Conservation (phyloP, 2,888 invertebrate genomes). For the Campopleginae sp. region DNA sequence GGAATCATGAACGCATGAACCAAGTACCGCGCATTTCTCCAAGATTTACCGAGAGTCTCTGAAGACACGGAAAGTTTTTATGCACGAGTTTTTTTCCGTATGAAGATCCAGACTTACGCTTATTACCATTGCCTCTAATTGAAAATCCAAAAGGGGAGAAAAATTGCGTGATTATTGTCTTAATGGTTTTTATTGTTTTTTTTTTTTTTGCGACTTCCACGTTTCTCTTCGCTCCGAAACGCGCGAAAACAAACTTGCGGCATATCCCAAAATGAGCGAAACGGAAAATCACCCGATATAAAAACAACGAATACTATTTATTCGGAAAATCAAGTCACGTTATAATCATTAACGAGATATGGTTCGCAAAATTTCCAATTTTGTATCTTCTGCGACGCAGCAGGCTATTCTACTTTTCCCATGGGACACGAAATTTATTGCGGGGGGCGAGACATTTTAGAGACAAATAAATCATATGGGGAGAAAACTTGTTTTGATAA, state of each 20-base stretch:
- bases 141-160: constrained; percentile 24
- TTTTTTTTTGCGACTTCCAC: constrained; percentile 39
- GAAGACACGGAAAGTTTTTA: constrained; percentile 27
- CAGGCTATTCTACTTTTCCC: constrained; percentile 32
- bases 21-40: constrained; percentile 29
- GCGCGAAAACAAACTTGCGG: constrained; percentile 33
- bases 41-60: constrained; percentile 4
- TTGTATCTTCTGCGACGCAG: background rate
- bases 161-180: constrained; percentile 33
- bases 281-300: background rate
- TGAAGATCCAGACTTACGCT: constrained; percentile 1
- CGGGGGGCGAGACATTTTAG: background rate
- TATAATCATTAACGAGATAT: background rate
- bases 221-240: constrained; percentile 10
- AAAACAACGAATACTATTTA: background rate
- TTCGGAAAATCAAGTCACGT: background rate
- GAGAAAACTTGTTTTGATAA: background rate
- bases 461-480: background rate
- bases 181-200: constrained; percentile 32
- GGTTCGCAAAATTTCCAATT: background rate
- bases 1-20: constrained; percentile 69
- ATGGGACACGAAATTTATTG: constrained; percentile 3
- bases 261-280: constrained; percentile 25
- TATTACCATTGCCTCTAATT: constrained; percentile 2
- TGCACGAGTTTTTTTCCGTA: background rate